A percentile compares a stretch with the other conserved stretches of the same genome.
Conservation (phyloP, 2,113 vertebrate genomes). For the Tringa solitaria region DNA sequence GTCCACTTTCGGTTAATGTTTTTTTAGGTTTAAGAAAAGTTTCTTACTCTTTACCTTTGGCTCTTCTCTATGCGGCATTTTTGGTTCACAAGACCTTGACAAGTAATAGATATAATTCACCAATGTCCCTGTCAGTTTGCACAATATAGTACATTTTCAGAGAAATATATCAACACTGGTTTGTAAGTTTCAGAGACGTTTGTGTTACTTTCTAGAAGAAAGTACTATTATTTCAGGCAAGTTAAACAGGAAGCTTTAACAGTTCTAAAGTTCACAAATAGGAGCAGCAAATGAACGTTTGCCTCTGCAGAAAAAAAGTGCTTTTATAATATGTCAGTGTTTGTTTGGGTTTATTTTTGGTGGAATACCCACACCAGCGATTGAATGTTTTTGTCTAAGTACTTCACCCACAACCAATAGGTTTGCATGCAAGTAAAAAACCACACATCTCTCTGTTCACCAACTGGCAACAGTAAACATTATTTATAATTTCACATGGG, state of each 20-base stretch:
- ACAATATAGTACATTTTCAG: neutral
- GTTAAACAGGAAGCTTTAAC: neutral
- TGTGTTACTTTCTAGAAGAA: neutral
- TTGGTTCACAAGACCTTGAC: neutral
- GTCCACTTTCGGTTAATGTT: neutral
- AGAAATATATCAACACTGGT: neutral
- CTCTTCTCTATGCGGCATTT: neutral
- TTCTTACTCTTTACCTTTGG: neutral
- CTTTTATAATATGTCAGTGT: neutral
- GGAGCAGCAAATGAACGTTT: neutral
- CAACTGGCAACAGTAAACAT: constrained; percentile 42
- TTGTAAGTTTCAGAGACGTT: neutral
- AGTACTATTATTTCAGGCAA: neutral
- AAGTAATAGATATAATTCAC: neutral
- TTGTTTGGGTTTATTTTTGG: constrained; percentile 57
- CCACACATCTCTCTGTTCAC: constrained; percentile 21
- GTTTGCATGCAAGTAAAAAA: constrained; percentile 42
- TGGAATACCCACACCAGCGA: neutral
- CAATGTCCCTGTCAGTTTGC: neutral
- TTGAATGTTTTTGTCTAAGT: constrained; percentile 38
- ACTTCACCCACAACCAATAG: constrained; percentile 8
- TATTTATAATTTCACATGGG: constrained; percentile 17
- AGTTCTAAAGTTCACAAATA: neutral
- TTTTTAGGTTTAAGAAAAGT: neutral
- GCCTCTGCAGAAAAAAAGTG: neutral